Evolutionary conservation across 2,888 invertebrate species (phyloP).

Genomic region (Lasioglossum marginatum): DNA sequence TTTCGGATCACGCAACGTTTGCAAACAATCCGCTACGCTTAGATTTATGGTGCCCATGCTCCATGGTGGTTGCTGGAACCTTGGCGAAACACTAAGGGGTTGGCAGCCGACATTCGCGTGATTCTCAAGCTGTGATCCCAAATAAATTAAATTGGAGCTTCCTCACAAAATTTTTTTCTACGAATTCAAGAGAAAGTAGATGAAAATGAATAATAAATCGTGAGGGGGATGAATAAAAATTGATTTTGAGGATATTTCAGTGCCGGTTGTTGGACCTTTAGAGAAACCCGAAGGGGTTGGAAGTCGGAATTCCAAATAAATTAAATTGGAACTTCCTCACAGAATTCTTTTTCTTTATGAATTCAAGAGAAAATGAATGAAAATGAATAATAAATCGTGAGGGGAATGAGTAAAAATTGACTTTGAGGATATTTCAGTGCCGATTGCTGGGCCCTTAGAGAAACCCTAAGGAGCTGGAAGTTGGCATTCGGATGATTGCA

Average conservation of each 20-base stretch:
- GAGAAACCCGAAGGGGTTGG: too few relatives aligned
- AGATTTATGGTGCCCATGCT: conserved; percentile 75
- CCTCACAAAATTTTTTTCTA: not conserved
- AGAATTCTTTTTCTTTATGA: too few relatives aligned
- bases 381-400: too few relatives aligned
- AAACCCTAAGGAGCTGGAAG: too few relatives aligned
- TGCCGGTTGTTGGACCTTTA: not conserved
- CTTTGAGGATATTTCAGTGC: not conserved
- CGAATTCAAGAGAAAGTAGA: not conserved
- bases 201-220: too few relatives aligned
- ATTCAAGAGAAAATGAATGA: not conserved
- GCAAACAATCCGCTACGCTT: conserved; percentile 74
- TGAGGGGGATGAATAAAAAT: not conserved
- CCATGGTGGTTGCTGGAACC: not conserved
- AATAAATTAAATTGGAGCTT: not conserved
- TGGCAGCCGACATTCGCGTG: not conserved
- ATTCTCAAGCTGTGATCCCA: not conserved
- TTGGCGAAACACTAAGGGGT: not conserved
- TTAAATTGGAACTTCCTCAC: too few relatives aligned
- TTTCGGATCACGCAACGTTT: conserved; percentile 69
- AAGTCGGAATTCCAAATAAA: too few relatives aligned
- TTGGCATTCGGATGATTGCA: too few relatives aligned
- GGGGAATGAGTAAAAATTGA: not conserved
- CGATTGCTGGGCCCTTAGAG: too few relatives aligned
- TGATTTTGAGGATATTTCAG: not conserved